Evolutionary conservation across 2,888 invertebrate genomes (phyloP), one percentile per base, ranked within the genome.

Genomic region (Hirtodrosophila alboralis): DNA sequence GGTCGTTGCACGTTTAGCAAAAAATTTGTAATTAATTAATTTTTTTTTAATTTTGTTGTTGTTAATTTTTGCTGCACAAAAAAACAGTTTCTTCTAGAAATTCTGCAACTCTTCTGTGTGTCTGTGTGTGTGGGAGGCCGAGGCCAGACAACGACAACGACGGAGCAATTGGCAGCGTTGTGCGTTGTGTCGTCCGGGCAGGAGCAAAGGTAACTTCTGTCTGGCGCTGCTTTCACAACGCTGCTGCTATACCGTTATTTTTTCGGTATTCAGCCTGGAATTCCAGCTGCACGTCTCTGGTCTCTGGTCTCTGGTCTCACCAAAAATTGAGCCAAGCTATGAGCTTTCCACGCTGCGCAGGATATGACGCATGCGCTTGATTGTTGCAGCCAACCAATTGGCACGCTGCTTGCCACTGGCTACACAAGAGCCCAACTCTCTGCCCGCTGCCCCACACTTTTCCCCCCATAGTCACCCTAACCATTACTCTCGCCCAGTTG

Each of bases 131-230:
- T 58, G 67, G 81, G 59, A 76, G 74, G 87, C 85, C 81, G 65
- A 84, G 72, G 87, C 87, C 83, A 83, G 87, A 87, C 78, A 80
- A 81, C 81, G 63, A 65, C 75, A 62, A 75, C 78, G 61, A 63
- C 75, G 61, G 88, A 23, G 23, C 88, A 83, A 56, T 37, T 61
- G 61, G 84, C 86, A 88, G 88, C 89, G 89, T 23, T 23, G 23
- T 87, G 86, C 88, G 86, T 86, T 86, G 88, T 86, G 87, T 90
- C 90, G 90, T 90, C 91, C 90, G 90, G 90, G 90, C 90, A 90
- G 90, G 88, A 89, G 89, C 90, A 91, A 91, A 90, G 91, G 90
- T 90, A 90, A 89, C 89, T 90, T 91, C 89, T 89, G 89, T 91
- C 91, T 91, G 90, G 81, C 84, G 76, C 63, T 59, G 64, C 65